Percentiles rank a stretch among this genome's conserved stretches.
Conservation (phyloP, 2,113 vertebrate species). For the Podocnemis expansa region DNA sequence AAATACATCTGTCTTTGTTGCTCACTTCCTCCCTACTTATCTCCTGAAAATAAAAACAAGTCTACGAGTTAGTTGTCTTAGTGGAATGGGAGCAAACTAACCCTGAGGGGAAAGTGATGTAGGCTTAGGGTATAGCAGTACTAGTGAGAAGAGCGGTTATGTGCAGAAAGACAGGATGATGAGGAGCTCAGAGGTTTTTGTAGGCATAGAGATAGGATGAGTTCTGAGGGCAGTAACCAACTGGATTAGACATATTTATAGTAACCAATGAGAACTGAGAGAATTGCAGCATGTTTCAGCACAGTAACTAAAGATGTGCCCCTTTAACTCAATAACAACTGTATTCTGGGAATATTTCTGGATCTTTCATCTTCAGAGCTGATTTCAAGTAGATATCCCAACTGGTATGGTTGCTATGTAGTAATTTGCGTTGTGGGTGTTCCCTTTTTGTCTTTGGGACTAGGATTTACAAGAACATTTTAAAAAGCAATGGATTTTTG, state of each 20-base stretch:
- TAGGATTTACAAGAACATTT: background rate
- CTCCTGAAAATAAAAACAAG: background rate
- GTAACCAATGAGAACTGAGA: background rate
- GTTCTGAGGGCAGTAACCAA: background rate
- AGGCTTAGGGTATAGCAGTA: too few species aligned
- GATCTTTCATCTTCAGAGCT: background rate
- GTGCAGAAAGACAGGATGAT: background rate
- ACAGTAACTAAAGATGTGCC: background rate
- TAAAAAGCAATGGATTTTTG: background rate
- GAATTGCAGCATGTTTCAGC: background rate
- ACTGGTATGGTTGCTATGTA: background rate
- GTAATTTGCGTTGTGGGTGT: background rate
- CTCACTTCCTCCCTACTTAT: background rate
- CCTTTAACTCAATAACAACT: background rate
- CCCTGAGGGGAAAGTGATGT: background rate
- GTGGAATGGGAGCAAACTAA: background rate
- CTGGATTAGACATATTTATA: background rate
- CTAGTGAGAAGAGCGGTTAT: background rate
- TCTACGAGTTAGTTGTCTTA: background rate
- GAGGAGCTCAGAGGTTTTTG: background rate
- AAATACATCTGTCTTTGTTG: background rate
- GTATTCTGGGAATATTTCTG: background rate
- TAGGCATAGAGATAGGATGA: background rate
- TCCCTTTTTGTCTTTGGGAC: background rate
- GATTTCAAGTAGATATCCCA: background rate